Evolutionary conservation across 2,797 vertebrate genomes (phyloP).

Genomic region (Danio tinwini): DNA sequence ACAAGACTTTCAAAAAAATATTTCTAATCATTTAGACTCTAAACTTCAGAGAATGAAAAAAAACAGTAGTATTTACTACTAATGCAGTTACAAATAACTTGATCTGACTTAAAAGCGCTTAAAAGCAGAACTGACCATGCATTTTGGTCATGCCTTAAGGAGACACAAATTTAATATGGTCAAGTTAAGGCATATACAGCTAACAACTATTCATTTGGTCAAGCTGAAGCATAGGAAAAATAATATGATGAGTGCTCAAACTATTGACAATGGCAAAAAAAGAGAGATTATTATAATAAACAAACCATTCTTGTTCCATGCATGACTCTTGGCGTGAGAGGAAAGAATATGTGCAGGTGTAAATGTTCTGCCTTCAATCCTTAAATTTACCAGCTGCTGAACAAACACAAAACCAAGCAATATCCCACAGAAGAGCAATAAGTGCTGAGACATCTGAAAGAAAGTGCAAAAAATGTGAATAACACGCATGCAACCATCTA

Average conservation of each 20-base stretch:
- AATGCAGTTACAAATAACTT: not conserved
- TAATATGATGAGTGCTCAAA: not conserved
- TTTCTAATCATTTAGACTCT: not conserved
- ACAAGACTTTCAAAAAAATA: not conserved
- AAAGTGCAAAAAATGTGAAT: not conserved
- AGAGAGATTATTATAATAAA: not conserved
- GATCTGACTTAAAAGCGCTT: too few relatives aligned
- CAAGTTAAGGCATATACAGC: too few relatives aligned
- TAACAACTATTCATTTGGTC: not conserved
- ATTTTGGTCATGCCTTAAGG: too few relatives aligned
- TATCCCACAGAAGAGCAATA: constrained; percentile 9
- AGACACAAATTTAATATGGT: too few relatives aligned
- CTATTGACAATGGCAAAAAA: too few relatives aligned
- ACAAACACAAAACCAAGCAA: constrained; percentile 25
- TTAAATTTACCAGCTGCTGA: constrained; percentile 8
- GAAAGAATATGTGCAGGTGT: not conserved
- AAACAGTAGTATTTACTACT: not conserved
- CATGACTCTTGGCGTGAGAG: constrained; percentile 1
- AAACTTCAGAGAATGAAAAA: too few relatives aligned
- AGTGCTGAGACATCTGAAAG: not conserved
- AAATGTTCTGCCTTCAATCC: not conserved
- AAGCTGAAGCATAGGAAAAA: not conserved
- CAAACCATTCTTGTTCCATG: not conserved
- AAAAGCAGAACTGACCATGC: too few relatives aligned
- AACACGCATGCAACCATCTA: not conserved